phyloP scores from a whole-genome alignment of 2,113 vertebrate species.

The Eulemur rufifrons region DNA sequence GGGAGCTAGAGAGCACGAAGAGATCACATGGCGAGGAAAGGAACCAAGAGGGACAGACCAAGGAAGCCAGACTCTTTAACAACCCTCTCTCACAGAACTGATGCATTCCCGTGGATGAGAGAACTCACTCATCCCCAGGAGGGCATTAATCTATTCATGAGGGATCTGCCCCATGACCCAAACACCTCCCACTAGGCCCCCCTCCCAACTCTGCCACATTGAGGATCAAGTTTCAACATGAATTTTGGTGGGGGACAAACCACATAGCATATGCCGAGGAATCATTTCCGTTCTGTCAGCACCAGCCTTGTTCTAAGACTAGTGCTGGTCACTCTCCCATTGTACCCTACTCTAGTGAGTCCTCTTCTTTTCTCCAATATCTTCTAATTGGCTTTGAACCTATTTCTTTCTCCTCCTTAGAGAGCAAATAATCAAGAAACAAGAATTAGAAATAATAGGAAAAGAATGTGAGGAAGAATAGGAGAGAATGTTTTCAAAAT shows the following conservation, averaged over 20 bases:
- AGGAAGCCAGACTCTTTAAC: background rate
- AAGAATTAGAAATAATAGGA: background rate
- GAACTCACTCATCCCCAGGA: background rate
- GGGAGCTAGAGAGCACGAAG: background rate
- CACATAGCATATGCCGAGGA: background rate
- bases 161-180: background rate
- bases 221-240: background rate
- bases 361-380: background rate
- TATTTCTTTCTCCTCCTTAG: background rate
- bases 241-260: background rate
- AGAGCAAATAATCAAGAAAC: conserved; percentile 13
- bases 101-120: background rate
- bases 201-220: background rate
- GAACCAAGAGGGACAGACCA: background rate
- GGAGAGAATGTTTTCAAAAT: background rate
- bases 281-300: background rate
- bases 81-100: background rate
- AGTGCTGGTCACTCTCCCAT: background rate
- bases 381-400: background rate
- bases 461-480: background rate
- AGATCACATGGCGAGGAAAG: background rate
- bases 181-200: background rate
- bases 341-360: background rate
- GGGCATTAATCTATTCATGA: background rate
- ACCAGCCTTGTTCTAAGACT: background rate